These are phyloP conservation scores for Bhutanitis thaidina DNA, from an alignment of 2,888 invertebrate species.

Conservation along the genomic window DNA sequence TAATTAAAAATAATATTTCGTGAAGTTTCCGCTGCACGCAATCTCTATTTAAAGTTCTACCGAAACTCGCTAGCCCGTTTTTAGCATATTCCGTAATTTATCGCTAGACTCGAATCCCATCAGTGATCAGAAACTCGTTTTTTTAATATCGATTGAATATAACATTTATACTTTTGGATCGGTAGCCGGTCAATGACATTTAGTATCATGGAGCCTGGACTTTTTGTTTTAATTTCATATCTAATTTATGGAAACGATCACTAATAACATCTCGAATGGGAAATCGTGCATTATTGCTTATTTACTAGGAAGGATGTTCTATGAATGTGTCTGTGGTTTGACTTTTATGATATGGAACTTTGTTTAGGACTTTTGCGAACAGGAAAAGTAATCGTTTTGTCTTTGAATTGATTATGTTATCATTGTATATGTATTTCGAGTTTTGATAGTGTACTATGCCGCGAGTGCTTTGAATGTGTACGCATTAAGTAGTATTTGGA, in stretches of 20 bases:
- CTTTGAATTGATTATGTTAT: too few species aligned
- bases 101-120: conserved; percentile 8
- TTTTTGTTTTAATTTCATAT: conserved; percentile 26
- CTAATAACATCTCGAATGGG: conserved; percentile 11
- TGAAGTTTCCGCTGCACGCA: neutral
- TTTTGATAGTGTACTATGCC: too few species aligned
- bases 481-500: too few species aligned
- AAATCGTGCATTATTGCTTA: conserved; percentile 5
- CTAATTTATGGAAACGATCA: conserved; percentile 27
- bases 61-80: neutral
- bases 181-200: conserved; percentile 28
- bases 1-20: too few species aligned
- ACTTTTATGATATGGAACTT: too few species aligned
- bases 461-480: too few species aligned
- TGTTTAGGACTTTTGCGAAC: too few species aligned
- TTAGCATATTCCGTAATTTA: conserved; percentile 14
- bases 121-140: conserved; percentile 13
- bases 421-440: too few species aligned
- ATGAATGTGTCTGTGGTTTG: neutral
- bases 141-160: conserved; percentile 15
- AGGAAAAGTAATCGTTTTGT: too few species aligned
- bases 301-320: neutral
- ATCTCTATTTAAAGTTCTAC: neutral
- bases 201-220: neutral
- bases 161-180: conserved; percentile 22